A percentile compares a stretch with the other conserved stretches of the same genome.
These are phyloP conservation scores for Dicerorhinus sumatrensis DNA, from an alignment of 2,113 vertebrate species.

Conservation along the genomic window DNA sequence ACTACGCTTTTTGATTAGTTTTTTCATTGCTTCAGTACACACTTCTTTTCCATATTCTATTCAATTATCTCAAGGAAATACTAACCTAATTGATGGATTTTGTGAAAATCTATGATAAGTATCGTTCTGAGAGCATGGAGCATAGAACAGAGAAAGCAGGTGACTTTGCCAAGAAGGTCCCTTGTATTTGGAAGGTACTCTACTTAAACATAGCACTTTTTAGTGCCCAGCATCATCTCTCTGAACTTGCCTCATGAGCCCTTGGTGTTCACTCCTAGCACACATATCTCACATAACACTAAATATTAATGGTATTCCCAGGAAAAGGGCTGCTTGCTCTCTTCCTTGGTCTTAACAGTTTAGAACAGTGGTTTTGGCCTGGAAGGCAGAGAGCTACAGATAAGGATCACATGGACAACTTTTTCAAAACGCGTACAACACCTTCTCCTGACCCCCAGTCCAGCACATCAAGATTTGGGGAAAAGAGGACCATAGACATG, in stretches of 20 bases:
- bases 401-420: not conserved
- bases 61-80: not conserved
- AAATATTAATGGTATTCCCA: not conserved
- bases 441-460: not conserved
- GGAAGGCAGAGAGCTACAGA: not conserved
- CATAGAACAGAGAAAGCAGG: not conserved
- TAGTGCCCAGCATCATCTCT: not conserved
- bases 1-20: not conserved
- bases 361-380: not conserved
- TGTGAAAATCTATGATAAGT: not conserved
- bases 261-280: not conserved
- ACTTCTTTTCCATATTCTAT: not conserved
- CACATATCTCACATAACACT: not conserved
- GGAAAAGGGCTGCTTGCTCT: not conserved
- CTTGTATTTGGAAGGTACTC: not conserved
- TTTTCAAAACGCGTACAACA: not conserved
- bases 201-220: not conserved
- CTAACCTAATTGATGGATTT: not conserved
- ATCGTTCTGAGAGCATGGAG: not conserved
- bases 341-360: not conserved
- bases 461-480: not conserved
- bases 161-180: not conserved
- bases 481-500: not conserved
- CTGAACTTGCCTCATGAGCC: not conserved
- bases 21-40: not conserved